Percentiles rank a stretch among this genome's conserved stretches.
Conservation (phyloP, 2,888 invertebrate genomes). For the Panzeria rudis region DNA sequence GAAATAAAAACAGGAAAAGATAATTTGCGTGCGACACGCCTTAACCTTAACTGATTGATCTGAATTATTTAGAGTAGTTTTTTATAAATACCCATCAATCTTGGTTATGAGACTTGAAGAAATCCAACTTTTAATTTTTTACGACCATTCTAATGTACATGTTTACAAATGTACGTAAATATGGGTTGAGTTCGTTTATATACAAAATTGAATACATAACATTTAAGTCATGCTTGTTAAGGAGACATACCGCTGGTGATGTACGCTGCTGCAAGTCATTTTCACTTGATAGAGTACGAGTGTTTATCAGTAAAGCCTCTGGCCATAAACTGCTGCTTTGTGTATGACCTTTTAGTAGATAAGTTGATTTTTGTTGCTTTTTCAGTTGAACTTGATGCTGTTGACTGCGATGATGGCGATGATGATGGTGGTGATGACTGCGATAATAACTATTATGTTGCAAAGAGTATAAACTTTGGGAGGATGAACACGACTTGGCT, state of each 20-base stretch:
- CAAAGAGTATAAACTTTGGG: constrained; percentile 54
- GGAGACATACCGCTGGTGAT: constrained; percentile 59
- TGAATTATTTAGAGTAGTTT: no score
- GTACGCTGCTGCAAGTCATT: constrained; percentile 37
- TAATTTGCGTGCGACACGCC: no score
- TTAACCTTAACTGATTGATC: no score
- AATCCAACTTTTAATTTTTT: no score
- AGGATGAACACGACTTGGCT: constrained; percentile 23
- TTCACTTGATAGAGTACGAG: constrained; percentile 44
- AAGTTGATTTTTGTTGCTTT: constrained; percentile 3
- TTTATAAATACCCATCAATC: no score
- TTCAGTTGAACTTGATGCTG: background rate
- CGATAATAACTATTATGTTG: constrained; percentile 36
- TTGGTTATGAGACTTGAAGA: no score
- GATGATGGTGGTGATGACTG: constrained; percentile 16
- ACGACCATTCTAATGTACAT: no score
- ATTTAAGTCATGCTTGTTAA: background rate
- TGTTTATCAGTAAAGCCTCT: constrained; percentile 63
- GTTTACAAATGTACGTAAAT: no score
- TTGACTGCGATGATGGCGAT: background rate
- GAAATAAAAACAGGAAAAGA: background rate
- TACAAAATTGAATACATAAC: background rate
- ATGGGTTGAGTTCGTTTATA: no score
- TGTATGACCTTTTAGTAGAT: background rate
- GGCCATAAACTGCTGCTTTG: constrained; percentile 63